Evolutionary conservation across 2,113 vertebrate species (phyloP), one percentile per base, ranked within the genome.

Genomic region (Synodontis membranacea): DNA sequence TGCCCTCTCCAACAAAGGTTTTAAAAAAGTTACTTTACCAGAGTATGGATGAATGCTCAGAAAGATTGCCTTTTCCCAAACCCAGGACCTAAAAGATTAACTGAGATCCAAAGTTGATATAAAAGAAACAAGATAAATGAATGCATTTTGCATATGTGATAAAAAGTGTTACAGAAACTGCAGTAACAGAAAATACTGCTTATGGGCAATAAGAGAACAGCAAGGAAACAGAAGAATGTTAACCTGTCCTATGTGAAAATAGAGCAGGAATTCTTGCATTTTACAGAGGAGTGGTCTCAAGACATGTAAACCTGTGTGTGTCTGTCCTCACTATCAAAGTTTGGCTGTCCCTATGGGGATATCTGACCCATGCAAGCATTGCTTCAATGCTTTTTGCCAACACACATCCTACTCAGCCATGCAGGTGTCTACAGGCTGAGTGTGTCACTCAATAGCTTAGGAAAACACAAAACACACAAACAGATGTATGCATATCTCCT

Each of bases 311-410:
- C 90, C 82, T 81, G 42, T 87, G 84, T 91, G 92, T 92, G 91
- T 92, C 90, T 60, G 62, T 88, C 87, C 84, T 91, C 85, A 31
- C 86, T 54, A 78, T 79, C 86, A 86, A 81, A 75, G 83, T 25
- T 72, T 80, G 44, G 58, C 15, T 72, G 86, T 92, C 93, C 92
- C 93, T 89, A 84, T 89, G 93, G 92, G 89, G 89, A 93, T 87
- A 93, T 92, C 86, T 87, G 90, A 89, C 79, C 87, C 84, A 84
- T 84, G 80, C 89, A 64, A 90, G 90, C 89, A 92, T 86, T 88
- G 89, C 87, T 91, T 87, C 87, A 87, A 54, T 80, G 28, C 12
- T 54, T 79, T 64, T 78, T 11, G 85, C 84, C 84, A 88, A 90
- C 89, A 91, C 91, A 91, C 90, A 92, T 89, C 89, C 92, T 88